phyloP scores from a whole-genome alignment of 2,888 invertebrate species.

The Eupithecia insigniata region DNA sequence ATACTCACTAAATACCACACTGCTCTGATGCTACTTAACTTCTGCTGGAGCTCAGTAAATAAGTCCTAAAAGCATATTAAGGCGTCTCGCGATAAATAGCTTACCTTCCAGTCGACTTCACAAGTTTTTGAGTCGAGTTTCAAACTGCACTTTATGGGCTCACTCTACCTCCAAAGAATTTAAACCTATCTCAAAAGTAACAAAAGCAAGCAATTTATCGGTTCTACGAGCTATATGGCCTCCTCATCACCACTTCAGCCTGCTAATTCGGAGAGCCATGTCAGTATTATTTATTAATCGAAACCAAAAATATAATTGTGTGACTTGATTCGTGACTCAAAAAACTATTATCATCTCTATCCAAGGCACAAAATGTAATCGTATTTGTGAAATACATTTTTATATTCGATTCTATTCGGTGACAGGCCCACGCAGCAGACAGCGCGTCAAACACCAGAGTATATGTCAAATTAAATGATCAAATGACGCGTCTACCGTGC shows the following conservation, averaged over 20 bases:
- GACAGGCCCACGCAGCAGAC: slow-evolving; percentile 58
- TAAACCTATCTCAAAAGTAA: too few relatives aligned
- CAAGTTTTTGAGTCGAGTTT: background rate
- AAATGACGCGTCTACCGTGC: slow-evolving; percentile 39
- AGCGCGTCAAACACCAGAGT: slow-evolving; percentile 49
- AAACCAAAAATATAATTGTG: background rate
- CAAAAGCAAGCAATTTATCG: too few relatives aligned
- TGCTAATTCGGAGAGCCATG: too few relatives aligned
- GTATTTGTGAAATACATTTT: slow-evolving; percentile 37
- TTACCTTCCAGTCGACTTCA: background rate
- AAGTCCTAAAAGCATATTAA: too few relatives aligned
- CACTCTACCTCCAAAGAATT: background rate
- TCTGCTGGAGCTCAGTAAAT: background rate
- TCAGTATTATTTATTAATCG: too few relatives aligned
- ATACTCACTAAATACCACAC: background rate
- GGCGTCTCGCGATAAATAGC: background rate
- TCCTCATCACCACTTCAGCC: too few relatives aligned
- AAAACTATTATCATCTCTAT: background rate
- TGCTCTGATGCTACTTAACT: background rate
- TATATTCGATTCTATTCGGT: slow-evolving; percentile 48
- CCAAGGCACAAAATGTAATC: background rate
- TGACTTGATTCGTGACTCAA: background rate
- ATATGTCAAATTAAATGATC: slow-evolving; percentile 52
- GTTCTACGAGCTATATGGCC: too few relatives aligned
- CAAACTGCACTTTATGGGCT: background rate